A percentile compares a stretch with the other conserved stretches of the same genome.
Conservation (phyloP, 2,797 vertebrate species). For the Chelmon rostratus region DNA sequence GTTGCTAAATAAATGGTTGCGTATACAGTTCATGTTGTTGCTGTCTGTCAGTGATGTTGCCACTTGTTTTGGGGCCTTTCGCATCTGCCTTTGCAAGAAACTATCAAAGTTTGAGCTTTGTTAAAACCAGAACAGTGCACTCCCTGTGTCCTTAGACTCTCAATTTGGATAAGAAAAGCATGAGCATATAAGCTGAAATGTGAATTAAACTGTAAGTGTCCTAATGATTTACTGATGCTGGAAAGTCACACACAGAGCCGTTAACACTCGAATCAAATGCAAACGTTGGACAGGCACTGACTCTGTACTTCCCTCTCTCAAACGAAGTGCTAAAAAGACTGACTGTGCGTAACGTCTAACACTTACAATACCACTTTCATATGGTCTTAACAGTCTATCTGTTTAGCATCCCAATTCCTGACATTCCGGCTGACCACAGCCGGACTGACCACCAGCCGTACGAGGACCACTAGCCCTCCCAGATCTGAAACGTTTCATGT, state of each 20-base stretch:
- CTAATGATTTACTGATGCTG: not conserved
- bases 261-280: constrained; percentile 48
- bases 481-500: constrained; percentile 16
- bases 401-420: constrained; percentile 56
- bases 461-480: constrained; percentile 22
- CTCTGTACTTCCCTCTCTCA: constrained; percentile 5
- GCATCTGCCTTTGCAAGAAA: not conserved
- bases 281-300: not conserved
- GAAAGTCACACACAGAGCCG: not conserved
- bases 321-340: constrained; percentile 29
- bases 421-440: constrained; percentile 64
- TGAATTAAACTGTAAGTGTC: no score
- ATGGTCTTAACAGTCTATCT: constrained; percentile 57
- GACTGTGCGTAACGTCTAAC: constrained; percentile 41
- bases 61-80: not conserved
- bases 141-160: no score
- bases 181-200: no score
- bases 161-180: not conserved
- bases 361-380: constrained; percentile 57
- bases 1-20: constrained; percentile 1
- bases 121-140: not conserved
- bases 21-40: not conserved
- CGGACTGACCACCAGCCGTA: constrained; percentile 54
- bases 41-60: not conserved
- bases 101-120: not conserved